Base-by-base conservation (phyloP, 2,113 vertebrate genomes). In the Grammomys surdaster region DNA sequence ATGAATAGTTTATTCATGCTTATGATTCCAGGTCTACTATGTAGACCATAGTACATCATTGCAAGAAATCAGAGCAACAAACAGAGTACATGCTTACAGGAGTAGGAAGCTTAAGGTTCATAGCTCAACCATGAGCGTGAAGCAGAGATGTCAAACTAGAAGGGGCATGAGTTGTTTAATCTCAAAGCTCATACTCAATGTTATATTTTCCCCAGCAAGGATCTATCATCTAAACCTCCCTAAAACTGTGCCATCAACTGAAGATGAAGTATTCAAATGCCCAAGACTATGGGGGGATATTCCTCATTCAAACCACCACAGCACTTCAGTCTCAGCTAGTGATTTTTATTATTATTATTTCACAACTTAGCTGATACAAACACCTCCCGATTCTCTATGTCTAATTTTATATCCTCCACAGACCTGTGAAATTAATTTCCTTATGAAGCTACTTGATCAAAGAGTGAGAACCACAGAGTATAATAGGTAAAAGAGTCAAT, bases 351-450 rank as follows among this genome's bases (percentile, higher is more conserved):
- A 54, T 56, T 63, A 58, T 78, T 60, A 75, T 72, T 77, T 85
- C 43, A 91, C 12, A 63, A 36, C 28, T 80, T 78, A 70, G 19
- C 88, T 69, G 48, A 90, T 54, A 14, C 22, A 69, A 78, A 43
- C 70, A 43, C 24, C 8, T 88, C 17, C 22, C 33, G 13, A 54
- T 76, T 60, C 48, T n/a, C 48, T 54, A 51, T 78, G 76, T 51
- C 76, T 85, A n/a, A 91, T 78, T 94, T 76, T 86, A 60, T 12
- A 89, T 63, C 26, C 31, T 85, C 24, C 17, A 10, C 43, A 63
- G 5, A 54, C 56, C 56, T 78, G 60, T n/a, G 86, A 65, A n/a
- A 80, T 93, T 72, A 72, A 75, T 82, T 90, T 94, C 82, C 40
- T 92, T 78, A n/a, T 36, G 31, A 77, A 78, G 46, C 36, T 48